Evolutionary conservation across 1,140 invertebrate species (phyloP), one percentile per base, ranked within the genome.

Genomic region (Orchestia grillus): DNA sequence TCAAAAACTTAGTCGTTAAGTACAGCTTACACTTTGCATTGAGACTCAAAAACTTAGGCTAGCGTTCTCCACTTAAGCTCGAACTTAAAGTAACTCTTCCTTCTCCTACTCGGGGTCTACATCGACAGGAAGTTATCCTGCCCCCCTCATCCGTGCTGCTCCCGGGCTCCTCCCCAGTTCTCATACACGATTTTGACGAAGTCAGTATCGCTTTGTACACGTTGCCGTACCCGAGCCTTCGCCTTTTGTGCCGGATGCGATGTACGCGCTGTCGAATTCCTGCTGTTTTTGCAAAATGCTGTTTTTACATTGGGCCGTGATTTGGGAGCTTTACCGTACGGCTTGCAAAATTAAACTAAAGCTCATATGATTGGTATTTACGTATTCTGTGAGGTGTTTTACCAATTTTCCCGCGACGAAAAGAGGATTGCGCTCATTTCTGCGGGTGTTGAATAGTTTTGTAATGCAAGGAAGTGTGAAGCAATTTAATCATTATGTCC

Each of bases 161-260:
- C 88, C 88, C 88, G 4, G 88, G 88, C 88, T 91, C 88, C 3
- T 91, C 88, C 88, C 88, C 88, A 0, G 28, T 91, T 91, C 88
- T 91, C 88, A 91, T 94, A 47, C 92, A 94, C 92, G 92, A 94
- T 47, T 94, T 94, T 45, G 92, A 94, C 92, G 92, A 94, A 94
- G 92, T 94, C 92, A 94, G 92, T 94, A 94, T 6, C 44, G 47
- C 44, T 23, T 45, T 23, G 11, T n/a, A n/a, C 47, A 53, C 11
- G 62, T 28, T 77, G 11, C 62, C 62, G 1, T 77, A 36, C 11
- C 62, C 62, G 62, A 28, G 11, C 62, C 62, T 77, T 15, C 28
- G 62, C 11, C 62, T 36, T 77, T 28, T 77, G 62, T 77, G 3
- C 15, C 62, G 6, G 15, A 36, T 77, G 1, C 11, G 28, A 8